Base-by-base conservation (phyloP, 2,797 vertebrate species). In the Enoplosus armatus region DNA sequence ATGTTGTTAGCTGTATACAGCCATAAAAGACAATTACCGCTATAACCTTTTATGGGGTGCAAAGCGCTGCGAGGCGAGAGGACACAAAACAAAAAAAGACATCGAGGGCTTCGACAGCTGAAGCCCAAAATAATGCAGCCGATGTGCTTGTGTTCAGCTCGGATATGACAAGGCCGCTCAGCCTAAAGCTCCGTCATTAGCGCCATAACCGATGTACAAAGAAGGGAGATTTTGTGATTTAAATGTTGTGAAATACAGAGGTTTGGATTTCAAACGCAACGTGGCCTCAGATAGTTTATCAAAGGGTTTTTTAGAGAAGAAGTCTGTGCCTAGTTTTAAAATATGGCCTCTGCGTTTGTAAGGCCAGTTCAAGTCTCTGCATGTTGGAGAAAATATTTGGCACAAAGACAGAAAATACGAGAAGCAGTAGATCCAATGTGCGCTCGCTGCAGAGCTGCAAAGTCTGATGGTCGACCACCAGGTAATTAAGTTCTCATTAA, bases 11-110 rank as follows among this genome's bases (percentile, higher is more conserved):
- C 95, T 95, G 94, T 95, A 92, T 95, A 95, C 93, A 84, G 94
- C 94, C 95, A 97, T 98, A 98, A 98, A 98, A 97, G 95, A 97
- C 97, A 97, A 97, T 97, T 96, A 97, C 96, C 94, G 96, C 95
- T 95, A 96, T 97, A 97, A 97, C 95, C 93, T 90, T 98, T 98
- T 98, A 98, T 98, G 96, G 96, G 96, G 97, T 98, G 97, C 96
- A 97, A 98, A 97, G 96, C 93, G 95, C 96, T 95, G 92, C 90
- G 90, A 94, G 96, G 93, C 92, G 93, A 91, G 93, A 93, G 90
- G 93, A 94, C 94, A 86, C 92, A 90, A 86, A 90, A 90, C 91
- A 91, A 93, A 79, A 89, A 94, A 90, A 90, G 85, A 93, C 88
- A 85, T 84, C 72, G 74, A 89, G 64, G 72, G 67, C 80, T 77